These are phyloP conservation scores for Collichthys lucidus DNA, from an alignment of 2,113 vertebrate species.

Conservation along the genomic window DNA sequence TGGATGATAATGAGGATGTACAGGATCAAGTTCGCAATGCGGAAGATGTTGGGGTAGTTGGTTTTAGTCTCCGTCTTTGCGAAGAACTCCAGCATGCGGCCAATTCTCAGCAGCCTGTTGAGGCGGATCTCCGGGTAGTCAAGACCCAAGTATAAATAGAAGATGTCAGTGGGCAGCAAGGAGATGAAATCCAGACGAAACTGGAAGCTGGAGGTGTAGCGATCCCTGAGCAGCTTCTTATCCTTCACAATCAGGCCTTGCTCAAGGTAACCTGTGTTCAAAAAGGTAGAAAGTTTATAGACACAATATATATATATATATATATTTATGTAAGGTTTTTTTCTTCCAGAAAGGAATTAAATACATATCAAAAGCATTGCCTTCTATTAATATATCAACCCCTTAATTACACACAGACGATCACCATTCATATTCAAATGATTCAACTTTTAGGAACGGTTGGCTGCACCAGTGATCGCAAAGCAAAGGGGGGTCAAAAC, in stretches of 20 bases:
- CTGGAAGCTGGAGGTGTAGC: constrained; percentile 88
- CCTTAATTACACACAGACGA: not conserved
- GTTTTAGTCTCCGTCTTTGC: constrained; percentile 95
- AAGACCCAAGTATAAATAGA: constrained; percentile 90
- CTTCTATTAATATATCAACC: not conserved
- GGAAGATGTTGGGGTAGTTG: constrained; percentile 96
- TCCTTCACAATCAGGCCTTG: constrained; percentile 95
- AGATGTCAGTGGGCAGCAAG: constrained; percentile 92
- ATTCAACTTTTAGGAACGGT: not conserved
- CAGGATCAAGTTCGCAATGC: constrained; percentile 96
- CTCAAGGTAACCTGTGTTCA: constrained; percentile 89
- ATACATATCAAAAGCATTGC: too few relatives aligned
- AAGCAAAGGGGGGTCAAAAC: not conserved
- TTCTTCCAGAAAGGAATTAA: not conserved
- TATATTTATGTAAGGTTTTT: not conserved
- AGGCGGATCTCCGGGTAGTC: constrained; percentile 95
- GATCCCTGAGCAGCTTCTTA: constrained; percentile 85
- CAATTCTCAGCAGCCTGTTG: constrained; percentile 91
- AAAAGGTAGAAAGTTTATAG: not conserved
- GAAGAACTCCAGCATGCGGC: constrained; percentile 97
- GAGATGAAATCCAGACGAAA: constrained; percentile 92
- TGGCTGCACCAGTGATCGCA: not conserved
- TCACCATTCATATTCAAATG: not conserved
- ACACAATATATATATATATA: not conserved
- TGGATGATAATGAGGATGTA: constrained; percentile 99